phyloP scores from a whole-genome alignment of 2,888 invertebrate species.

The Ochropleura leucogaster region DNA sequence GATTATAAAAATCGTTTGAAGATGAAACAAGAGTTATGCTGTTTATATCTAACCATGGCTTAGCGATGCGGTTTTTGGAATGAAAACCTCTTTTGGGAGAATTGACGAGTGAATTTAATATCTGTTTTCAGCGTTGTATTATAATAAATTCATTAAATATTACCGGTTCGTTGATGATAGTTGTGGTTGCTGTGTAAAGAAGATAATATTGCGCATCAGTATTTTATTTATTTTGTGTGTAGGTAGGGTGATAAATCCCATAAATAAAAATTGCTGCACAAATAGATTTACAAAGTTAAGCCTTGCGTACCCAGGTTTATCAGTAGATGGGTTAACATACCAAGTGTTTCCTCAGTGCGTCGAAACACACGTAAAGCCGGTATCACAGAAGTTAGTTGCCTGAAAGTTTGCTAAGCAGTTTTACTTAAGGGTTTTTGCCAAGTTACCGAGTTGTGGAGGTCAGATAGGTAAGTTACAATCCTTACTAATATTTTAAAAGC shows the following conservation, averaged over 20 bases:
- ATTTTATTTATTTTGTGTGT: conserved; percentile 53
- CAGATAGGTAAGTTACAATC: too few species aligned
- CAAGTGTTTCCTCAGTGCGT: not conserved
- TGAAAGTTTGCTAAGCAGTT: too few species aligned
- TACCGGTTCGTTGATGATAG: conserved; percentile 65
- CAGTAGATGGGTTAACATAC: not conserved
- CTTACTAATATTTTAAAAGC: too few species aligned
- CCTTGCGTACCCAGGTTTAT: not conserved
- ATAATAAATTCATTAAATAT: conserved; percentile 74
- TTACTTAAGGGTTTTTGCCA: too few species aligned
- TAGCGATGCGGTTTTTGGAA: conserved; percentile 89
- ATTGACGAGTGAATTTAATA: conserved; percentile 85
- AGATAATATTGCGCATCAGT: conserved; percentile 66
- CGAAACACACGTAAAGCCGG: not conserved
- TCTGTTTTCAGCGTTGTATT: conserved; percentile 74
- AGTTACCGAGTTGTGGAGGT: too few species aligned
- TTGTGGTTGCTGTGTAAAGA: conserved; percentile 71
- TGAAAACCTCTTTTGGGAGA: conserved; percentile 83
- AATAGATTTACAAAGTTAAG: not conserved
- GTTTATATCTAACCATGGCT: conserved; percentile 68
- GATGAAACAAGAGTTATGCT: conserved; percentile 59
- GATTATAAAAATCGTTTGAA: conserved; percentile 27
- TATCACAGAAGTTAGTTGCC: too few species aligned
- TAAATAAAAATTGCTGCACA: not conserved
- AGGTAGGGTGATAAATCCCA: not conserved